These are phyloP conservation scores for Chloropsis hardwickii DNA, from an alignment of 2,113 vertebrate species.

Conservation along the genomic window DNA sequence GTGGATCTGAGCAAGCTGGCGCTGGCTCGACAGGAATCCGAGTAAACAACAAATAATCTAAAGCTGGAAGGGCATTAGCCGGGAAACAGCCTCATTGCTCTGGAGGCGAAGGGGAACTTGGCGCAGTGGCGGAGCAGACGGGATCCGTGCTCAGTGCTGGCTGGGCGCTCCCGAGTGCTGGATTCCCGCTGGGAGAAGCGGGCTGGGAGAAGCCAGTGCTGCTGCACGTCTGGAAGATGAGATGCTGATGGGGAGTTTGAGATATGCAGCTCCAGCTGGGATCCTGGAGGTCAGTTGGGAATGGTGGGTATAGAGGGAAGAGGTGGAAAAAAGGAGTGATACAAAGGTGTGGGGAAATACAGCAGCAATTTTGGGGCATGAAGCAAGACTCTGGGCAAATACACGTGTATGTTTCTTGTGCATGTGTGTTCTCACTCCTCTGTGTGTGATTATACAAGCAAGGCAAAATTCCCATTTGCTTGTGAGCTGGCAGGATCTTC, in stretches of 20 bases:
- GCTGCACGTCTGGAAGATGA: not conserved
- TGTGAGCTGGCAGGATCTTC: not conserved
- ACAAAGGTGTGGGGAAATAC: not conserved
- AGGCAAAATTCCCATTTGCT: not conserved
- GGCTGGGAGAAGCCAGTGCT: not conserved
- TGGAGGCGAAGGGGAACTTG: not conserved
- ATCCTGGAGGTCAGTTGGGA: not conserved
- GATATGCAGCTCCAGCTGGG: not conserved
- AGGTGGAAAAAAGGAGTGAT: rapidly evolving
- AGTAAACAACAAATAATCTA: not conserved
- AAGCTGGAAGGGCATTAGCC: not conserved
- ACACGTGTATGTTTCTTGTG: rapidly evolving
- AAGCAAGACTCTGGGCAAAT: not conserved
- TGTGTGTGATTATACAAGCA: rapidly evolving
- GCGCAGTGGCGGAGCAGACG: not conserved
- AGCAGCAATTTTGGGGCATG: rapidly evolving
- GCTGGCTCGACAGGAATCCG: slow-evolving; percentile 10
- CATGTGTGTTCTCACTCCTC: not conserved
- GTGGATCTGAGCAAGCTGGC: slow-evolving; percentile 4
- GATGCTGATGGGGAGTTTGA: not conserved
- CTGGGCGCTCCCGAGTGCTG: not conserved
- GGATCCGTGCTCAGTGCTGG: not conserved
- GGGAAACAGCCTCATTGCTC: not conserved
- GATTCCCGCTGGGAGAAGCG: not conserved
- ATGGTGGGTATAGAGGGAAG: not conserved